These are phyloP conservation scores for Chesias legatella DNA, from an alignment of 2,888 invertebrate species.

Conservation along the genomic window DNA sequence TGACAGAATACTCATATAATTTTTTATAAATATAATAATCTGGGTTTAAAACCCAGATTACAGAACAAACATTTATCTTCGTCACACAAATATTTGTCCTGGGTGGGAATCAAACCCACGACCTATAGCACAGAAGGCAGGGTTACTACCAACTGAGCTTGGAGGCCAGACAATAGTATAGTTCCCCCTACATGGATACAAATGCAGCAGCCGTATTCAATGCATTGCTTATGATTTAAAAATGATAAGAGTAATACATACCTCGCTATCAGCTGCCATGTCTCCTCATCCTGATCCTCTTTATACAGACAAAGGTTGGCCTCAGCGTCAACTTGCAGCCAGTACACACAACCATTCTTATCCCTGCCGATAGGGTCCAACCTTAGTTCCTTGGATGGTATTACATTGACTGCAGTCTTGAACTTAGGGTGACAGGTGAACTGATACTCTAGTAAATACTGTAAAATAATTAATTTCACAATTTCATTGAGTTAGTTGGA, in stretches of 20 bases:
- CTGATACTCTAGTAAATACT: conserved; percentile 95
- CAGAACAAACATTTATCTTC: too few species aligned
- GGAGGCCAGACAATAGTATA: too few species aligned
- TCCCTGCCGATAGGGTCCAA: conserved; percentile 95
- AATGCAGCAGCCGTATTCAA: too few species aligned
- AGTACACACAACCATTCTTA: conserved; percentile 94
- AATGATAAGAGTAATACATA: conserved; percentile 41
- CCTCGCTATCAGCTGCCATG: conserved; percentile 95
- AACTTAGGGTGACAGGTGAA: conserved; percentile 97
- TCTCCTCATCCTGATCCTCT: conserved; percentile 97
- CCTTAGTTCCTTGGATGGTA: conserved; percentile 89
- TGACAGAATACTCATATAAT: too few species aligned
- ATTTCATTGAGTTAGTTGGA: not conserved
- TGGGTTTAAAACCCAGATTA: too few species aligned
- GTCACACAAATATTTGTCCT: too few species aligned
- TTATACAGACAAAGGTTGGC: conserved; percentile 95
- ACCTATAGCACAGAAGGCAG: too few species aligned
- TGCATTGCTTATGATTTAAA: too few species aligned
- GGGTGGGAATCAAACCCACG: too few species aligned
- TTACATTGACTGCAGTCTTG: conserved; percentile 90
- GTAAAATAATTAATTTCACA: conserved; percentile 19
- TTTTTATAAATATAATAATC: too few species aligned
- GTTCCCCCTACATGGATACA: too few species aligned
- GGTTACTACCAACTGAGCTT: too few species aligned
- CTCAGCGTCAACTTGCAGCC: conserved; percentile 94